Base-by-base conservation (phyloP, 2,888 invertebrate species). In the Amblyjoppa proteus region DNA sequence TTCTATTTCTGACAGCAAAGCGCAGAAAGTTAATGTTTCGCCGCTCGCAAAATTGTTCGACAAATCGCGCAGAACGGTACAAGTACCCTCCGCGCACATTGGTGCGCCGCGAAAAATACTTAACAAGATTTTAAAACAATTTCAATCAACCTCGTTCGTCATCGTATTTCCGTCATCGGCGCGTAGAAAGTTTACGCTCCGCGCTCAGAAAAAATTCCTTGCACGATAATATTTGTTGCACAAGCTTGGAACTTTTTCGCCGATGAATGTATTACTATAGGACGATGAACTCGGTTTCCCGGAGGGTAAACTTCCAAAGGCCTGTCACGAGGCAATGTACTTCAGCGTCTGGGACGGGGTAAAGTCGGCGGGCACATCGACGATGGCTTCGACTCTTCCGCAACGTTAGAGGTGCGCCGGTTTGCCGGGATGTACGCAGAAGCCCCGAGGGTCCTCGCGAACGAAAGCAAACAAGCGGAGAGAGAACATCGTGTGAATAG, bases 391-490 rank as follows among this genome's bases (percentile, higher is more conserved):
- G 69, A 51, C 31, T 83, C 79, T 83, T 83, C 83, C 79, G 70
- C 74, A 68, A 74, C 70, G 82, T 82, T 80, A 70, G 79, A 82
- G 70, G 76, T 78, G 68, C 68, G 79, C 66, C 64, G 34, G 75
- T 70, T 53, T 68, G 69, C 71, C 38, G 79, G 38, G 80, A 69
- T 74, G 82, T 84, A 78, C 69, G 76, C 38, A 45, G 69, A 79
- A 80, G 68, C 71, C 78, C 82, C 68, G 34, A 51, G 76, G 79
- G 81, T 56, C 66, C 79, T 83, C 45, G 56, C 80, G 61, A 38
- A 81, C 85, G 75, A 87, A 85, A 86, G 87, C 87, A 89, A 88
- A 88, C 84, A 88, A 87, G 68, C 83, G 53, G 38, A 45, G 76
- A 80, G 81, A 34, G 79, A 76, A 66, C 83, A 83, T 45, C 81